Percentiles rank a stretch among this genome's conserved stretches.
Evolutionary conservation across 2,888 invertebrate species (phyloP).

Genomic region (Pyrgus malvae): DNA sequence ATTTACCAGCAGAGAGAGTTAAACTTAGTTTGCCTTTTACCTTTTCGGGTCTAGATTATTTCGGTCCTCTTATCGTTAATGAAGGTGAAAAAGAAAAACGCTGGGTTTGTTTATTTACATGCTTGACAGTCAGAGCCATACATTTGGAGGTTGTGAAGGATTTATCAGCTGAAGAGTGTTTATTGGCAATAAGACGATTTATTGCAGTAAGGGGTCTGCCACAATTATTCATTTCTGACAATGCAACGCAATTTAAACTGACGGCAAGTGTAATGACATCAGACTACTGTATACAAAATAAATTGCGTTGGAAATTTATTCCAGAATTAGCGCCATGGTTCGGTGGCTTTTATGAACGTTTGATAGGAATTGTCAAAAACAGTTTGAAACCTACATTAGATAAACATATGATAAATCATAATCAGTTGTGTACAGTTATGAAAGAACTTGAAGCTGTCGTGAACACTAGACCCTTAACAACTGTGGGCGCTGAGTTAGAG

Average conservation of each 20-base stretch:
- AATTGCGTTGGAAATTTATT: not conserved
- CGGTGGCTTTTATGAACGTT: not conserved
- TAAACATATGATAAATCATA: not conserved
- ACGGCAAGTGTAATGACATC: not conserved
- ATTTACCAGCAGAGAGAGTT: conserved; percentile 35
- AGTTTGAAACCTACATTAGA: not conserved
- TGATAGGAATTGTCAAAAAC: not conserved
- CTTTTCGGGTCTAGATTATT: conserved; percentile 7
- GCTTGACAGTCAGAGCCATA: conserved; percentile 36
- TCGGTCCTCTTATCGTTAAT: not conserved
- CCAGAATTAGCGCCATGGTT: not conserved
- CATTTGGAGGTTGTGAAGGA: conserved; percentile 38
- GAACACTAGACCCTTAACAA: not conserved
- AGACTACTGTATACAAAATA: not conserved
- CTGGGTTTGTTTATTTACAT: conserved; percentile 34
- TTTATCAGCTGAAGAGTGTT: conserved; percentile 34
- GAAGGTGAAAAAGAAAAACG: conserved; percentile 20
- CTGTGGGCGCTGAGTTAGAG: not conserved
- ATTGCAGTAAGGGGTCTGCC: not conserved
- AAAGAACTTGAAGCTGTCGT: not conserved
- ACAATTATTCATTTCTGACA: not conserved
- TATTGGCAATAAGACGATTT: conserved; percentile 12
- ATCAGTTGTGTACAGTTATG: not conserved
- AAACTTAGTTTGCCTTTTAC: conserved; percentile 30
- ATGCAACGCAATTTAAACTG: not conserved